These are phyloP conservation scores for Ceraclea dissimilis DNA, from an alignment of 2,888 invertebrate species.

Conservation along the genomic window DNA sequence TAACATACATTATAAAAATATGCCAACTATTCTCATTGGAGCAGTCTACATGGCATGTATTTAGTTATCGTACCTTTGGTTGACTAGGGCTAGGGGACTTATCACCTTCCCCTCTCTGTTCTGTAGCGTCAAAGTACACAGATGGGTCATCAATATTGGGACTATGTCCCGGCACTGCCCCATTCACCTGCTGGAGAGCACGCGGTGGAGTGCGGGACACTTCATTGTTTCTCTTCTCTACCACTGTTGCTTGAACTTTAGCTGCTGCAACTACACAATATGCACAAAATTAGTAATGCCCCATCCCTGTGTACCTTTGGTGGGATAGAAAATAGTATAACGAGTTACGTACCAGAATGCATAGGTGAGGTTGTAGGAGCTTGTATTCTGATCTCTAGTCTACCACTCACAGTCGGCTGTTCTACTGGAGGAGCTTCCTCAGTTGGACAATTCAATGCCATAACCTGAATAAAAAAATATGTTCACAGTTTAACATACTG, in stretches of 20 bases:
- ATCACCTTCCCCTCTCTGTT: constrained; percentile 34
- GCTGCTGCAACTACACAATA: constrained; percentile 15
- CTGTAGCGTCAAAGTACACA: constrained; percentile 74
- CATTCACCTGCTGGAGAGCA: constrained; percentile 24
- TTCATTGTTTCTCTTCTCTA: constrained; percentile 19
- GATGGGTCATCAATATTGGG: constrained; percentile 66
- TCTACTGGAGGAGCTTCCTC: constrained; percentile 33
- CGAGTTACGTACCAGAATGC: constrained; percentile 28
- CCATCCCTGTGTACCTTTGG: too few relatives aligned
- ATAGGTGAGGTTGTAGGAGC: constrained; percentile 40
- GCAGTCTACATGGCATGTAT: neutral
- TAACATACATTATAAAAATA: too few relatives aligned
- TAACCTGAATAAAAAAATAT: constrained; percentile 31
- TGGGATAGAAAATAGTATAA: too few relatives aligned
- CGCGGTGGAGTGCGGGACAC: constrained; percentile 8
- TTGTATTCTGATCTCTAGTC: constrained; percentile 74
- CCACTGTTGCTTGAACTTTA: constrained; percentile 21
- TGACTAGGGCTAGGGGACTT: constrained; percentile 24
- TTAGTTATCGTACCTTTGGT: constrained; percentile 3
- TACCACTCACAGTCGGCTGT: constrained; percentile 62
- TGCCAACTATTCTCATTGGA: neutral
- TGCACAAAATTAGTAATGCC: too few relatives aligned
- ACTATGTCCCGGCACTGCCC: constrained; percentile 43
- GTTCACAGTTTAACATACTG: neutral
- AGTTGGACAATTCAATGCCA: constrained; percentile 28